Conservation (phyloP, 2,888 invertebrate species). For the Pheosia gnoma region DNA sequence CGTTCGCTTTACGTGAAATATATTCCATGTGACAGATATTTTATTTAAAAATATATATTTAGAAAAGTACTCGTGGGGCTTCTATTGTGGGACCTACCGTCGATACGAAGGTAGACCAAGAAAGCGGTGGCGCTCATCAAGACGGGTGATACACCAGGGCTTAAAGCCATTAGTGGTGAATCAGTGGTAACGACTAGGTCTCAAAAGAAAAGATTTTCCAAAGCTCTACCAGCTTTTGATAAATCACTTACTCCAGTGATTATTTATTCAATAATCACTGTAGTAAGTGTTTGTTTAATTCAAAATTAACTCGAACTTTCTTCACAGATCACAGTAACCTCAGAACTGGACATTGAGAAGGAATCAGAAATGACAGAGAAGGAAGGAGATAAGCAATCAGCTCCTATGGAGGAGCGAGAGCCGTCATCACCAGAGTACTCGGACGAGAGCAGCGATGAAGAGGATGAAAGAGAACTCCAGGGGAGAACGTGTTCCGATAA, state of each 20-base stretch:
- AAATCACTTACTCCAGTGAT: background rate
- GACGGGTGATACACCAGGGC: too few species aligned
- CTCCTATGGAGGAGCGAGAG: constrained; percentile 14
- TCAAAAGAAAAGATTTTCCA: too few species aligned
- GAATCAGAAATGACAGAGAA: constrained; percentile 43
- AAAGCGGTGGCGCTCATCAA: too few species aligned
- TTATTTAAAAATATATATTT: too few species aligned
- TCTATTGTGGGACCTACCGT: too few species aligned
- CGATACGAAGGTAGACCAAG: too few species aligned
- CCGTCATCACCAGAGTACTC: constrained; percentile 78
- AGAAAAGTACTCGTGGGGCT: too few species aligned
- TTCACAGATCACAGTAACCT: constrained; percentile 73
- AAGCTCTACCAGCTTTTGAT: too few species aligned
- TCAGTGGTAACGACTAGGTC: too few species aligned
- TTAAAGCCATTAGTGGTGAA: too few species aligned
- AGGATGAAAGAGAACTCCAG: constrained; percentile 90
- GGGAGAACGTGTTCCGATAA: constrained; percentile 91
- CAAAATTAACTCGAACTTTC: background rate
- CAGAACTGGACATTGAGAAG: constrained; percentile 64
- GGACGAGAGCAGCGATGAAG: constrained; percentile 87
- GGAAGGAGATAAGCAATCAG: constrained; percentile 26
- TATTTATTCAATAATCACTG: background rate
- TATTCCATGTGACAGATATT: background rate
- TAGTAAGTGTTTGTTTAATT: too few species aligned
- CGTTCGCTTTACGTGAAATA: too few species aligned